phyloP scores from a whole-genome alignment of 2,113 vertebrate genomes.

The Pontoporia blainvillei region DNA sequence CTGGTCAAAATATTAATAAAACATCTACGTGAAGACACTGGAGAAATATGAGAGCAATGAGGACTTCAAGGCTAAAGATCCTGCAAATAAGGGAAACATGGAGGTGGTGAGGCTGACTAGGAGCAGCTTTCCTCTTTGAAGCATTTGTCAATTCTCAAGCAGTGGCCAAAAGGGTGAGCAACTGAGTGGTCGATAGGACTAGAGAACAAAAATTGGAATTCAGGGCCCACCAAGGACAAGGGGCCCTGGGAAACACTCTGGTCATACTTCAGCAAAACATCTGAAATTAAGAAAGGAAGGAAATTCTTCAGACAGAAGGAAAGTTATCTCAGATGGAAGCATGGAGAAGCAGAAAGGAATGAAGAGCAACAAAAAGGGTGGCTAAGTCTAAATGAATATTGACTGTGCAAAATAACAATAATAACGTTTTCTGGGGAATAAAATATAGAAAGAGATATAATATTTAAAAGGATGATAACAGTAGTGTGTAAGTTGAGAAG shows the following conservation, averaged over 20 bases:
- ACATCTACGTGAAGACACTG: not conserved
- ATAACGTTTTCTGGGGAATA: not conserved
- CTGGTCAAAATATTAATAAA: conserved; percentile 4
- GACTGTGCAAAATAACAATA: not conserved
- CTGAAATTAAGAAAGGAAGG: not conserved
- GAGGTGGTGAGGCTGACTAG: not conserved
- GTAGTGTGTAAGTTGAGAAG: not conserved
- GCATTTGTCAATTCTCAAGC: not conserved
- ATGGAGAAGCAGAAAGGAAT: not conserved
- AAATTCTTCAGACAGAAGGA: not conserved
- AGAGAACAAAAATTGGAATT: not conserved
- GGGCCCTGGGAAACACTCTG: not conserved
- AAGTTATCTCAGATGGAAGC: not conserved
- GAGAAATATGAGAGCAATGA: not conserved
- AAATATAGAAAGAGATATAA: not conserved
- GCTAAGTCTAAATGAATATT: not conserved
- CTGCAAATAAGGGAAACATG: not conserved
- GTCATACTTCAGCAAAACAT: not conserved
- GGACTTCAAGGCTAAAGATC: not conserved
- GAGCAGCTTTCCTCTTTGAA: not conserved
- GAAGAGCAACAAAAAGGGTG: not conserved
- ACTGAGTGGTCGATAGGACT: not conserved
- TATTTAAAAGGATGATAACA: not conserved
- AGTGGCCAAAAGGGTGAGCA: not conserved
- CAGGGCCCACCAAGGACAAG: not conserved